phyloP scores from a whole-genome alignment of 2,888 invertebrate species.

The Spialia ferax region DNA sequence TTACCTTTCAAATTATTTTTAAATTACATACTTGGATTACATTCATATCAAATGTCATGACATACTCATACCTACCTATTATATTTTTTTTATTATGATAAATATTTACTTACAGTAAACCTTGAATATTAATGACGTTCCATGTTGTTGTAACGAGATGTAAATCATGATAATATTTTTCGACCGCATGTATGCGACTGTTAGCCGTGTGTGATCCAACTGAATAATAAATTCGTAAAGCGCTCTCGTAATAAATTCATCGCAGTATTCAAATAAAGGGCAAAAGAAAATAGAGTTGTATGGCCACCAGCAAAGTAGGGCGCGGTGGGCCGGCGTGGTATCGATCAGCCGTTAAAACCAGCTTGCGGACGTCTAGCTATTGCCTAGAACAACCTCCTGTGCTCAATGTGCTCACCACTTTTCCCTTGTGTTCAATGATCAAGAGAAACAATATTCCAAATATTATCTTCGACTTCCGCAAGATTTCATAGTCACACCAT shows the following conservation, averaged over 20 bases:
- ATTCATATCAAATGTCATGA: no score
- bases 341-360: slow-evolving; percentile 82
- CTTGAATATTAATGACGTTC: not conserved
- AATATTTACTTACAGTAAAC: not conserved
- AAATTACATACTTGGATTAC: no score
- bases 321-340: slow-evolving; percentile 72
- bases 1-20: no score
- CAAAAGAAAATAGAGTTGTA: slow-evolving; percentile 70
- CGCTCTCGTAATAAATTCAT: slow-evolving; percentile 54
- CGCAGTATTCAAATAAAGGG: slow-evolving; percentile 62
- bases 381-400: slow-evolving; percentile 61
- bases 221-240: slow-evolving; percentile 44
- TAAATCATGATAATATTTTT: slow-evolving; percentile 25
- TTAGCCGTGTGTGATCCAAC: slow-evolving; percentile 31
- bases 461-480: not conserved
- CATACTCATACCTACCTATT: no score
- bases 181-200: slow-evolving; percentile 20
- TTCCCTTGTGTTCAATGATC: slow-evolving; percentile 58
- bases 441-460: slow-evolving; percentile 68
- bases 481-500: no score
- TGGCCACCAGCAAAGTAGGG: slow-evolving; percentile 74
- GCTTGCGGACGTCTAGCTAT: slow-evolving; percentile 69
- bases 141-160: not conserved
- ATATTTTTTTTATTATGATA: no score
- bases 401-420: slow-evolving; percentile 61